Evolutionary conservation across 2,797 vertebrate species (phyloP), one percentile per base, ranked within the genome.

Genomic region (Hybognathus amarus): DNA sequence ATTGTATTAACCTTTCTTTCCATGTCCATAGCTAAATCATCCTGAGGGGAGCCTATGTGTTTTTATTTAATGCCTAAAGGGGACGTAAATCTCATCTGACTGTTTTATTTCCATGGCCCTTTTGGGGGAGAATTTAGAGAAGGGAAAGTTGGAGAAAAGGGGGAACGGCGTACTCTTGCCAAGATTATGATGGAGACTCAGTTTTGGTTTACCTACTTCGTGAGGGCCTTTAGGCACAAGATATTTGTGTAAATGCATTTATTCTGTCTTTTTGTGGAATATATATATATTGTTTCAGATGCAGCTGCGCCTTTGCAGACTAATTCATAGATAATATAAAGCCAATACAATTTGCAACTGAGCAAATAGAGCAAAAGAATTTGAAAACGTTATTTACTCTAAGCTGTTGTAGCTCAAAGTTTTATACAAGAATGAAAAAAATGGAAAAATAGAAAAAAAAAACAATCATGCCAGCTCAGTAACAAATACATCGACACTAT

Each of bases 141-240:
- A 40, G 30, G 79, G 74, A 79, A 84, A 69, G 47, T 71, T 84
- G 61, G 63, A 70, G 27, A 50, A 47, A 24, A 30, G 33, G 18
- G 38, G 75, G 22, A 82, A 52, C 69, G 61, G 52, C 24, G 3
- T 40, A 59, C 50, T 69, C 20, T n/a, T 42, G 61, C 71, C 45
- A 66, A 67, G 47, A 82, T 54, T 18, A 42, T 45, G 71, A n/a
- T 12, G 13, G 42, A 52, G 61, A 50, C 7, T 75, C 6, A 5
- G 59, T 66, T 82, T 82, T 66, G 30, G 47, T 66, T 82, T 66
- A 24, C n/a, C n/a, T n/a, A n/a, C 40, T 18, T 24, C 20, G 33
- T 38, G 69, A 22, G 17, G 17, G 74, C 17, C 18, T 45, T 27
- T 33, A n/a, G 52, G 30, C 33, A 27, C 74, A 40, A 76, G 5